These are phyloP conservation scores for Ophion obscuratus DNA, from an alignment of 2,888 invertebrate genomes.

Conservation along the genomic window DNA sequence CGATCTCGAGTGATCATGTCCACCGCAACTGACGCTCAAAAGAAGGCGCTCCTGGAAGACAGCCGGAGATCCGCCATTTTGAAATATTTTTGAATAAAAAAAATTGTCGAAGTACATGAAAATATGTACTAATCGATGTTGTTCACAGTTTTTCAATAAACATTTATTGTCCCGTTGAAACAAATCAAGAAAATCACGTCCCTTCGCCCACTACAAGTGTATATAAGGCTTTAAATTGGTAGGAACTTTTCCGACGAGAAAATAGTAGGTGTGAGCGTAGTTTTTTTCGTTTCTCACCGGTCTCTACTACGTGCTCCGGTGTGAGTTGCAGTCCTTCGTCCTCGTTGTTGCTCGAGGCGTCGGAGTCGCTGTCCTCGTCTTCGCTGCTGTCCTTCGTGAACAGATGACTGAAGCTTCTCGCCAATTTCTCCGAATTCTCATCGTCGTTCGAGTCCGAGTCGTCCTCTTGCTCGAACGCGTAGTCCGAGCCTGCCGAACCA, in stretches of 20 bases:
- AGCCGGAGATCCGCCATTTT: no score
- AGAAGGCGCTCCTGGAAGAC: no score
- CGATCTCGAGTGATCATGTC: no score
- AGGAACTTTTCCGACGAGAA: not conserved
- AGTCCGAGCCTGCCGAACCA: conserved; percentile 77
- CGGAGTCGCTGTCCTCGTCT: conserved; percentile 84
- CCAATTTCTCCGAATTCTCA: conserved; percentile 90
- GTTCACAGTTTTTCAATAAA: no score
- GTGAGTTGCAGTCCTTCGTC: conserved; percentile 79
- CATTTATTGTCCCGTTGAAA: no score
- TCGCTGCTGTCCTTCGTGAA: conserved; percentile 89
- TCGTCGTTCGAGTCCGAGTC: conserved; percentile 90
- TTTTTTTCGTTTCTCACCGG: conserved; percentile 66
- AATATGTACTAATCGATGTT: no score
- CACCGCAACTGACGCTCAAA: no score
- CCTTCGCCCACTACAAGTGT: no score
- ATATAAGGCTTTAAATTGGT: not conserved
- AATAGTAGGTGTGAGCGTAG: not conserved
- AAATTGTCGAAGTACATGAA: no score
- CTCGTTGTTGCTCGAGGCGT: conserved; percentile 83
- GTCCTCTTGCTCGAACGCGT: conserved; percentile 81
- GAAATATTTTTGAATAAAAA: no score
- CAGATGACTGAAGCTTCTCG: conserved; percentile 90
- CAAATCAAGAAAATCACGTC: no score
- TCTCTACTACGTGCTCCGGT: conserved; percentile 75